Evolutionary conservation across 2,113 vertebrate species (phyloP).

Genomic region (Arizona elegans): DNA sequence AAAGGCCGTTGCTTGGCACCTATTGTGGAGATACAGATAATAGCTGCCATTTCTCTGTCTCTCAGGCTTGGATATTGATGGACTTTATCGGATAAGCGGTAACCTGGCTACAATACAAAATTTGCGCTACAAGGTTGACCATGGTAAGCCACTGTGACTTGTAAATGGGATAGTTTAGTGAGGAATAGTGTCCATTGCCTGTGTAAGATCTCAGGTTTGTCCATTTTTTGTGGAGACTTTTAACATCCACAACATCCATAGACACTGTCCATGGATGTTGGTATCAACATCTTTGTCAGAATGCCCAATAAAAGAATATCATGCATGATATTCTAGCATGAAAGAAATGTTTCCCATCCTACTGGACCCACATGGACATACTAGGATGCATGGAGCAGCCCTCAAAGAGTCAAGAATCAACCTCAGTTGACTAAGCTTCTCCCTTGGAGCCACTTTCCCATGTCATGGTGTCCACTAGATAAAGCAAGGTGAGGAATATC

Average conservation of each 20-base stretch:
- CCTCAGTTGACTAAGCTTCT: neutral
- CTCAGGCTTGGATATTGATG: conserved; percentile 86
- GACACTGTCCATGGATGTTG: neutral
- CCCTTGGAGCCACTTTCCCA: neutral
- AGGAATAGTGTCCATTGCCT: neutral
- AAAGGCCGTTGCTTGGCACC: neutral
- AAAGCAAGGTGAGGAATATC: neutral
- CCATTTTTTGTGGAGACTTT: neutral
- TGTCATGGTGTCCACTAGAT: neutral
- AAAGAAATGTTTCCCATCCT: neutral
- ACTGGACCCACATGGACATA: neutral
- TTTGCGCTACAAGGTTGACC: conserved; percentile 90
- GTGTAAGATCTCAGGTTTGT: neutral
- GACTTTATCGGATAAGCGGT: conserved; percentile 91
- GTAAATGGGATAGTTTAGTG: too few relatives aligned
- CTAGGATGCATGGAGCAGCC: neutral
- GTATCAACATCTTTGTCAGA: neutral
- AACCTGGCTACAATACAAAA: conserved; percentile 94
- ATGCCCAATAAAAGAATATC: neutral
- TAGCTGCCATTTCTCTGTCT: neutral
- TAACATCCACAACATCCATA: too few relatives aligned
- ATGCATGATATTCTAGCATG: neutral
- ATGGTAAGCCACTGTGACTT: conserved; percentile 70
- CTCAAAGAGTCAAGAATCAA: neutral
- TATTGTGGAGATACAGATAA: neutral